Evolutionary conservation across 2,113 vertebrate genomes (phyloP).

Genomic region (Struthio camelus): DNA sequence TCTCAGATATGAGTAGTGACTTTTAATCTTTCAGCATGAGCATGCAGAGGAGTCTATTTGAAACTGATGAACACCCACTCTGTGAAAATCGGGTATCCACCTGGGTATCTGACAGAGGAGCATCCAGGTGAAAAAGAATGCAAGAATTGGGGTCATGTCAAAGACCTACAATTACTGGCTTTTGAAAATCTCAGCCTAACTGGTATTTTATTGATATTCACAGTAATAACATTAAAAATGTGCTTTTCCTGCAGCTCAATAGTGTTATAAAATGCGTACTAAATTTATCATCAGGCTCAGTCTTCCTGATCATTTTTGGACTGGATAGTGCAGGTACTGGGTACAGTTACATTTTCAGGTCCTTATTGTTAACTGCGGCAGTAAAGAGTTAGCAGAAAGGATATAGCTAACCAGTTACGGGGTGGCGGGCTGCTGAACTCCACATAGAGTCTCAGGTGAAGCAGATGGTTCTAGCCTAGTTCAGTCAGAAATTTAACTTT

Average conservation of each 20-base stretch:
- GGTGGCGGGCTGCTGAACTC: not conserved
- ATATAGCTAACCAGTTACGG: not conserved
- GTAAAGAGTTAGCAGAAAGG: not conserved
- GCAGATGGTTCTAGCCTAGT: not conserved
- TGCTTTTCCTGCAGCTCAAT: accelerated
- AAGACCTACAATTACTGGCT: not conserved
- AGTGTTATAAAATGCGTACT: not conserved
- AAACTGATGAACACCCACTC: not conserved
- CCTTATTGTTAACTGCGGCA: not conserved
- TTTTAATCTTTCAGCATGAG: not conserved
- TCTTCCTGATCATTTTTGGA: not conserved
- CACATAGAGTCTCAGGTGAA: not conserved
- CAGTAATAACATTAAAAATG: not conserved
- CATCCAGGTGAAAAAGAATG: not conserved
- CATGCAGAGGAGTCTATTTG: not conserved
- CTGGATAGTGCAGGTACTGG: not conserved
- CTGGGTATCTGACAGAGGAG: not conserved
- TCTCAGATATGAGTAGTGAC: not conserved
- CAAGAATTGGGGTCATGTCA: not conserved
- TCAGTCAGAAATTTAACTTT: not conserved
- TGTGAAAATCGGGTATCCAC: not conserved
- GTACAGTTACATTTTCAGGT: not conserved
- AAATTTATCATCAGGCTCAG: not conserved
- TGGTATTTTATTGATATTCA: not conserved
- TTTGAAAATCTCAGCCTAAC: not conserved